phyloP scores from a whole-genome alignment of 92 coral and sea anemone genomes.

The Porites divaricata region DNA sequence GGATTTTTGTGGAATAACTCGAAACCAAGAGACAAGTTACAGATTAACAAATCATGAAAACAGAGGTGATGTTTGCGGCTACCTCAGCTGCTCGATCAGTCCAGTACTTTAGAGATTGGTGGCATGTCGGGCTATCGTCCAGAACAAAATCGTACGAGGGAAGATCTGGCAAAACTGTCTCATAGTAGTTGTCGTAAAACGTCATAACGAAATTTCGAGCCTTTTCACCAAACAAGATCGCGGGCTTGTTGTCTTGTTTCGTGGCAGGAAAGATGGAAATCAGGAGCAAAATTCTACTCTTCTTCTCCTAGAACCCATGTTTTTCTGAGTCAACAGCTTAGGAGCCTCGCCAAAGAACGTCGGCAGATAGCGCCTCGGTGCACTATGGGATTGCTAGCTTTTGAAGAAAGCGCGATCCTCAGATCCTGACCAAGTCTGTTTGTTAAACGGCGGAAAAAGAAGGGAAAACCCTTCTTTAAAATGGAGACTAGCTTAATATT shows the following conservation, averaged over 20 bases:
- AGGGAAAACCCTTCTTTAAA: too few species aligned
- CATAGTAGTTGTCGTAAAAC: constrained; percentile 80
- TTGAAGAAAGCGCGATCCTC: too few species aligned
- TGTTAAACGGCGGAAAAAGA: too few species aligned
- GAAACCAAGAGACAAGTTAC: not conserved
- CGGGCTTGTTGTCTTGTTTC: not conserved
- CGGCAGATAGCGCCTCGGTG: not conserved
- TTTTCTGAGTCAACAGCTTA: constrained; percentile 29
- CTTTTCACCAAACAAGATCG: not conserved
- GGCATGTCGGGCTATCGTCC: constrained; percentile 93
- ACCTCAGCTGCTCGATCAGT: constrained; percentile 95
- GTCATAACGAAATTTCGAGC: constrained; percentile 58
- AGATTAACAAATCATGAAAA: not conserved
- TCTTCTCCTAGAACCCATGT: not conserved
- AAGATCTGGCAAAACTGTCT: constrained; percentile 64
- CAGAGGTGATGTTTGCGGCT: not conserved
- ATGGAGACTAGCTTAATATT: too few species aligned
- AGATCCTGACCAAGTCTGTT: not conserved
- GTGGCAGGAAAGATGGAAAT: constrained; percentile 1
- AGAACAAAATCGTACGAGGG: constrained; percentile 84
- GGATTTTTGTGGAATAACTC: not conserved
- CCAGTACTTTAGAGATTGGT: constrained; percentile 92
- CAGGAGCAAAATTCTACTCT: not conserved
- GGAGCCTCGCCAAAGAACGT: constrained; percentile 8
- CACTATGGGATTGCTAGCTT: not conserved